Evolutionary conservation across 1,140 invertebrate species (phyloP).

Genomic region (Phymorhynchus buccinoides): DNA sequence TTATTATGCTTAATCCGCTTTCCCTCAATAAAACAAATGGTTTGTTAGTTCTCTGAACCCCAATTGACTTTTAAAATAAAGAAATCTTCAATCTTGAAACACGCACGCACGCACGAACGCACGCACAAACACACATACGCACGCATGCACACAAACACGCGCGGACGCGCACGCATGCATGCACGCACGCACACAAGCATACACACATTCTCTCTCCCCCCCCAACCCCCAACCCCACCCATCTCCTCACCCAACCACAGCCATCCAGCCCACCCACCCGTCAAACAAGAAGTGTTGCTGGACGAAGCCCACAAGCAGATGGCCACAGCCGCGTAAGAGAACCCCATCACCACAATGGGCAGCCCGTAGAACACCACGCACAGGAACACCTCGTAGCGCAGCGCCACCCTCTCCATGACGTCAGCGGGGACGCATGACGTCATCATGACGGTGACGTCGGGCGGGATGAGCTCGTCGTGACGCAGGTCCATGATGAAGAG

Average conservation of each 20-base stretch:
- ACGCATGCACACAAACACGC: too few relatives aligned
- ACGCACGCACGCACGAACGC: too few relatives aligned
- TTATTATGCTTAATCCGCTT: too few relatives aligned
- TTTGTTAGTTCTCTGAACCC: too few relatives aligned
- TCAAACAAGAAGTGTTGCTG: conserved; percentile 79
- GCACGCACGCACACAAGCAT: too few relatives aligned
- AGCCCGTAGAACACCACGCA: conserved; percentile 82
- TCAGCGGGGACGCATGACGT: conserved; percentile 46
- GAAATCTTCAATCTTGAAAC: too few relatives aligned
- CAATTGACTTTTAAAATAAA: too few relatives aligned
- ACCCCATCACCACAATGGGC: conserved; percentile 85
- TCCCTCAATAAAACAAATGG: too few relatives aligned
- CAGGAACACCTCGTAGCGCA: conserved; percentile 80
- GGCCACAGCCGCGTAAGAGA: conserved; percentile 89
- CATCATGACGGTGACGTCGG: conserved; percentile 48
- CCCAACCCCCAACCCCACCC: background rate
- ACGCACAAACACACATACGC: too few relatives aligned
- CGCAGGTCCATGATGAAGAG: conserved; percentile 46
- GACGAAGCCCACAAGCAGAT: conserved; percentile 83
- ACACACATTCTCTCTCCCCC: background rate
- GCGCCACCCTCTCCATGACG: conserved; percentile 50
- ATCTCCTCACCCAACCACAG: background rate
- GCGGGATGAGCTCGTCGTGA: conserved; percentile 44
- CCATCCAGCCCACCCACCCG: too few relatives aligned
- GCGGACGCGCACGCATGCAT: too few relatives aligned